These are phyloP conservation scores for Eristalinus aeneus DNA, from an alignment of 2,888 invertebrate genomes.

Conservation along the genomic window DNA sequence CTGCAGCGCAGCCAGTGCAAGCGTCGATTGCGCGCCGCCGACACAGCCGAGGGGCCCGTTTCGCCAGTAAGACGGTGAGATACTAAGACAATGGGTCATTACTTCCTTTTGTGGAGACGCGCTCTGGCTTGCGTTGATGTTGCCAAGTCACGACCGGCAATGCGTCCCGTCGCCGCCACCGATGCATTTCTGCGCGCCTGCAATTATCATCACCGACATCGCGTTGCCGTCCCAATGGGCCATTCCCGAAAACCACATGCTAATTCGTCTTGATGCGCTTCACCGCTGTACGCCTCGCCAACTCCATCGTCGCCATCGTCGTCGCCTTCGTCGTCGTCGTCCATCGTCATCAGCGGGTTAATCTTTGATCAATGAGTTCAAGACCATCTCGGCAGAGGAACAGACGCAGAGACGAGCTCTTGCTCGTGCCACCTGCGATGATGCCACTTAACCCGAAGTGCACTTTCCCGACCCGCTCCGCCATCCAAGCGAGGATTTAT, in stretches of 20 bases:
- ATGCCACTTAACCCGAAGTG: constrained; percentile 35
- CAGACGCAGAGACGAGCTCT: not conserved
- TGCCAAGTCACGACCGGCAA: constrained; percentile 58
- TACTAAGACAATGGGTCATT: constrained; percentile 69
- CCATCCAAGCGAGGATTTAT: constrained; percentile 16
- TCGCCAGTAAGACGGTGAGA: constrained; percentile 51
- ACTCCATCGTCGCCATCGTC: not conserved
- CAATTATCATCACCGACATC: constrained; percentile 25
- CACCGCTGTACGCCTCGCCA: not conserved
- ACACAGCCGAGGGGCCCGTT: constrained; percentile 12
- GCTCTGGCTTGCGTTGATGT: constrained; percentile 43
- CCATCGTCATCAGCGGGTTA: not conserved
- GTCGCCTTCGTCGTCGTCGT: not conserved
- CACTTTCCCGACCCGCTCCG: not conserved
- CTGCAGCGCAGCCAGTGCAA: not conserved
- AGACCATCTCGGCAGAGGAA: not conserved
- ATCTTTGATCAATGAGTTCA: constrained; percentile 20
- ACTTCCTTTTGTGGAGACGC: constrained; percentile 53
- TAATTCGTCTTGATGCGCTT: constrained; percentile 5
- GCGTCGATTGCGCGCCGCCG: constrained; percentile 15
- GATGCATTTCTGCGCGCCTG: constrained; percentile 21
- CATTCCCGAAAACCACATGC: constrained; percentile 29
- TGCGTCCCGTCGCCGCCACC: constrained; percentile 19
- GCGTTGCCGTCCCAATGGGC: not conserved
- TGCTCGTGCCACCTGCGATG: constrained; percentile 33